phyloP scores from a whole-genome alignment of 2,797 vertebrate genomes.

The Dermochelys coriacea region DNA sequence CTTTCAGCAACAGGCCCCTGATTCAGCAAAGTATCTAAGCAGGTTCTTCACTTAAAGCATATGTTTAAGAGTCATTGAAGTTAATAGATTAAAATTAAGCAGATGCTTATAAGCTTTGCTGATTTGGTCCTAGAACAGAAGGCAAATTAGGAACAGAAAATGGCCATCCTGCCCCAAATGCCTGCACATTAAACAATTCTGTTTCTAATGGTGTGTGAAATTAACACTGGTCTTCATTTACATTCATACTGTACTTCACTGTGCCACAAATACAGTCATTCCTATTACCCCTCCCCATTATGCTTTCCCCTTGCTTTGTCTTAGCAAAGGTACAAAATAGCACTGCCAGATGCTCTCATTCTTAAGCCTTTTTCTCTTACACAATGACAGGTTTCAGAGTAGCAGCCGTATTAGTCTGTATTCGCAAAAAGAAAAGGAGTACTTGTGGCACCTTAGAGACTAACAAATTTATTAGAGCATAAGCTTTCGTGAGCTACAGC shows the following conservation, averaged over 20 bases:
- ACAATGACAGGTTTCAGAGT: too few relatives aligned
- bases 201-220: neutral
- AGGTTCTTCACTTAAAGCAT: neutral
- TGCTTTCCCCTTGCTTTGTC: neutral
- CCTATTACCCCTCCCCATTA: neutral
- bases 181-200: neutral
- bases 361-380: neutral
- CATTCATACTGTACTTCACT: neutral
- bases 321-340: neutral
- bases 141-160: neutral
- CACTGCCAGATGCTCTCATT: neutral
- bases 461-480: too few relatives aligned
- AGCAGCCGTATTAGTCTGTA: too few relatives aligned
- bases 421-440: too few relatives aligned
- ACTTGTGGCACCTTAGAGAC: too few relatives aligned
- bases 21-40: neutral
- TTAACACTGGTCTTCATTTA: accelerated
- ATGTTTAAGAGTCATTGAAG: neutral
- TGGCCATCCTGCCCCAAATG: neutral
- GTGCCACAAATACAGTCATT: neutral
- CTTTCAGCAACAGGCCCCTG: neutral
- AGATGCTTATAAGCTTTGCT: neutral
- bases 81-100: neutral
- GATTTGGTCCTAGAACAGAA: neutral
- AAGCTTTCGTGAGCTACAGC: too few relatives aligned